Conservation (phyloP, 2,113 vertebrate genomes). For the Agapornis roseicollis region DNA sequence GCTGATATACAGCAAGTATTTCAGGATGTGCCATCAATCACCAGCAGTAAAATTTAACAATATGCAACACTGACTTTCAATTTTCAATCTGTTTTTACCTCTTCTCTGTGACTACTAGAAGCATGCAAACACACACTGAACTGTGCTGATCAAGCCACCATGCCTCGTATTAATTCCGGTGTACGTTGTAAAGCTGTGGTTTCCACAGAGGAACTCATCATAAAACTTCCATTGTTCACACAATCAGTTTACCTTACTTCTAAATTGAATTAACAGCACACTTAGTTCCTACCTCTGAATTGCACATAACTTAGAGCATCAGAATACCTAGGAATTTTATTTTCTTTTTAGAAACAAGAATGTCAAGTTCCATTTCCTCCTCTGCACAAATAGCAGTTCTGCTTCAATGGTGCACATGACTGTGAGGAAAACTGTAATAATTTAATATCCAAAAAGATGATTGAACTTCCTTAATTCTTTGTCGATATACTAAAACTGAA, state of each 20-base stretch:
- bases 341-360: not conserved
- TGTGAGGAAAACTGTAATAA: not conserved
- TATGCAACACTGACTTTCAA: not conserved
- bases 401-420: not conserved
- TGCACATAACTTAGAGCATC: not conserved
- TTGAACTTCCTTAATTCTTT: not conserved
- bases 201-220: not conserved
- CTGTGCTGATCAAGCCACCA: not conserved
- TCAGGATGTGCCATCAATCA: not conserved
- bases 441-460: not conserved
- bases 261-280: not conserved
- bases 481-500: not conserved
- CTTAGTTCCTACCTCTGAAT: not conserved
- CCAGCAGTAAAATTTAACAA: not conserved
- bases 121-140: not conserved
- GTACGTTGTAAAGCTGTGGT: accelerated
- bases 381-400: not conserved
- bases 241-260: not conserved
- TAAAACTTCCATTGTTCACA: not conserved
- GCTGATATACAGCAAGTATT: not conserved
- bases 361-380: not conserved
- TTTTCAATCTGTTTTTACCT: not conserved
- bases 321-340: not conserved
- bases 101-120: not conserved
- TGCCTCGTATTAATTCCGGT: not conserved